phyloP scores from a whole-genome alignment of 2,888 invertebrate species.

The Drosophila basisetae region DNA sequence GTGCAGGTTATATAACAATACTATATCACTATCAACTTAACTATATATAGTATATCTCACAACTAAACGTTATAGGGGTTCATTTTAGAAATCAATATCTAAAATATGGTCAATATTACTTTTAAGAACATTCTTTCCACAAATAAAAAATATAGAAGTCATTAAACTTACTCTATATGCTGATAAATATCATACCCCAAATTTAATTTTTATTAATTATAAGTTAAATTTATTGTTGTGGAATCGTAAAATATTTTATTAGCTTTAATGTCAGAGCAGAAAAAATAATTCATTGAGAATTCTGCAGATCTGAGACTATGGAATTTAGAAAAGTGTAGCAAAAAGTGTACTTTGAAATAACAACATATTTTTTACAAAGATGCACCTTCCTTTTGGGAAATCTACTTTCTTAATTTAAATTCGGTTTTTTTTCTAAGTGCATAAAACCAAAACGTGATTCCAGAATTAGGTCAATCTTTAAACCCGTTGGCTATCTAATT shows the following conservation, averaged over 20 bases:
- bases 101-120: background rate
- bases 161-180: background rate
- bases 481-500: conserved; percentile 59
- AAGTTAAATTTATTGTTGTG: background rate
- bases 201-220: background rate
- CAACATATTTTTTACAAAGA: background rate
- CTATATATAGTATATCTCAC: background rate
- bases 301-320: background rate
- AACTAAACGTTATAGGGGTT: background rate
- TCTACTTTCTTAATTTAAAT: background rate
- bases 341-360: background rate
- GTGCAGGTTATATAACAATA: no score
- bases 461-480: conserved; percentile 44
- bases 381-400: background rate
- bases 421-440: background rate
- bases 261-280: background rate
- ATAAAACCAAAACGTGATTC: background rate
- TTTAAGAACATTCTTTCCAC: background rate
- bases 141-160: background rate
- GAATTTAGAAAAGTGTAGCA: background rate
- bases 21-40: background rate
- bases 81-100: background rate
- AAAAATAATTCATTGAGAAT: background rate
- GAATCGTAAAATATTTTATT: background rate
- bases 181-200: background rate